Base-by-base conservation (phyloP, 1,140 invertebrate species). In the Babylonia areolata region DNA sequence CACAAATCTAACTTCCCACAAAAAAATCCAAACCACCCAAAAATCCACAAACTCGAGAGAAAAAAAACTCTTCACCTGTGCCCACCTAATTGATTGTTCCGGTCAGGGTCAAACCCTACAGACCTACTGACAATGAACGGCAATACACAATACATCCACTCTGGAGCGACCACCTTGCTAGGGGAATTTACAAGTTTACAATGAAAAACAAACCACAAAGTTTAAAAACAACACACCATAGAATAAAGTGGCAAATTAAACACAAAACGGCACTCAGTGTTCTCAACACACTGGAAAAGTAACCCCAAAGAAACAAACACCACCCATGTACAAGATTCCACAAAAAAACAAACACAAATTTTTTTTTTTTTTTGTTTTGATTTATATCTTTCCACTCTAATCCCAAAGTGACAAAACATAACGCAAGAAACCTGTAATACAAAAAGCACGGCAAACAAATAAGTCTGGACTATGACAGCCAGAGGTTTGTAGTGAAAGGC, bases 301-400 rank as follows among this genome's bases (percentile, higher is more conserved):
- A n/a, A 84, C 28, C 69, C 82, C 82, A 40, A 83, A 83, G 46
- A 83, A 83, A 51, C 85, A 83, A 83, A 51, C 85, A 80, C 79
- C 81, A 71, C 31, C 31, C 73, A 83, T 69, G 81, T 31, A 83
- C 64, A 64, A 85, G 84, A 86, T 40, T 83, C 75, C 85, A 86
- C 81, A 84, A 86, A 81, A 83, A 80, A 37, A 86, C 82, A 81
- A n/a, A n/a, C n/a, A n/a, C n/a, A n/a, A n/a, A n/a, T n/a, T n/a
- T n/a, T n/a, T n/a, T n/a, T n/a, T n/a, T n/a, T n/a, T n/a, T n/a
- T n/a, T n/a, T n/a, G n/a, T 82, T 81, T 82, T 86, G 80, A 86
- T 82, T 86, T 77, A 51, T 86, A 82, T 40, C 80, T 86, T 86
- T 83, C 73, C 85, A 86, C 85, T 83, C 85, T 51, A 86, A 86